Base-by-base conservation (phyloP, 1,140 invertebrate species). In the Aphaenogaster rudis region DNA sequence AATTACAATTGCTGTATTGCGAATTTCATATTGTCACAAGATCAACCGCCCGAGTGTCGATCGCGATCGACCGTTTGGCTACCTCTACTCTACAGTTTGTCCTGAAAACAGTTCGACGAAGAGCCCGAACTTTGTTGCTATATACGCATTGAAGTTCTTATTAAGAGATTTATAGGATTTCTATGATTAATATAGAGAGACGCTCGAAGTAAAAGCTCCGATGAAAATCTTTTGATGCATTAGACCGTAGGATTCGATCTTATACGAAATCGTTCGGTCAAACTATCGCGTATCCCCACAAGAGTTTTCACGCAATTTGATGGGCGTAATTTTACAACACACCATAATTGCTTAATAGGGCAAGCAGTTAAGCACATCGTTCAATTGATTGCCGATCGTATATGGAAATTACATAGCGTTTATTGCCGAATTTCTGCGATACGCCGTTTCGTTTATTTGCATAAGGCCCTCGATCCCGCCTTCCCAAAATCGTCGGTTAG, bases 391-490 rank as follows among this genome's bases (percentile, higher is more conserved):
- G 48, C 21, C 48, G 78, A 50, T 67, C 64, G 21, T 52, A 54
- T 54, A 28, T 66, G 48, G 13, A 81, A 81, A 81, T 81, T 81
- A 81, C 45, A 81, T 28, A 54, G 45, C 2, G 9, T 15, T 92
- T 71, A 86, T 88, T 90, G 69, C 45, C 69, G 86, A 86, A 88
- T 72, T 67, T 88, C 54, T 86, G 59, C 57, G 39, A 76, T 91
- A 67, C 81, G 88, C 74, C 66, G 82, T 88, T 88, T 91, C 80
- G 48, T 81, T 66, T 81, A 81, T 81, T 81, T 81, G 71, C 67
- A 74, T 84, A 84, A 84, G 42, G 4, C 0, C 11, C 6, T 11
- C 54, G 67, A 72, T 36, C 39, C 54, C 71, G 81, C 52, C 67
- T 21, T 39, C 9, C 17, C 71, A 4, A 48, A 52, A 84, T 61